A percentile compares a stretch with the other conserved stretches of the same genome.
phyloP scores from a whole-genome alignment of 1,140 invertebrate species.

The Gonioctena quinquepunctata region DNA sequence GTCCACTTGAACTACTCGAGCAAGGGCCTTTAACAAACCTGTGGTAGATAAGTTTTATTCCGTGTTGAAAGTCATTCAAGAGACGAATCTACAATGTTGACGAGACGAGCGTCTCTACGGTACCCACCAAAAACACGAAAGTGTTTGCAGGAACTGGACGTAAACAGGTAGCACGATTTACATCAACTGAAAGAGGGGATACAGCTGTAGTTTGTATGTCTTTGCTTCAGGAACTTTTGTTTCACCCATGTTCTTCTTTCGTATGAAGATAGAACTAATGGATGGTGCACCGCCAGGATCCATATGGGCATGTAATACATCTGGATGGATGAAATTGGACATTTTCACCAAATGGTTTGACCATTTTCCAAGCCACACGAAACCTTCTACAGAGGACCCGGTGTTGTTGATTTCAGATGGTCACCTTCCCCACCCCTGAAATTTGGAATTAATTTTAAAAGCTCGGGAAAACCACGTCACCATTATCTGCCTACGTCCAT shows the following conservation, averaged over 20 bases:
- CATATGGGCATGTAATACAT: constrained; percentile 39
- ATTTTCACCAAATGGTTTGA: constrained; percentile 42
- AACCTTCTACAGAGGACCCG: constrained; percentile 38
- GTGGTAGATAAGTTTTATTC: too few relatives aligned
- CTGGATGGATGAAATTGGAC: constrained; percentile 49
- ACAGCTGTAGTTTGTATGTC: constrained; percentile 32
- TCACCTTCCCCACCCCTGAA: constrained; percentile 40
- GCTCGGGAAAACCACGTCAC: constrained; percentile 35
- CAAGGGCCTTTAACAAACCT: too few relatives aligned
- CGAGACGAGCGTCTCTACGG: background rate
- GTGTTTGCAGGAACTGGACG: background rate
- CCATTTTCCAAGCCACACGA: constrained; percentile 39
- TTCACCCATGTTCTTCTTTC: constrained; percentile 43
- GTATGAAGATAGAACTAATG: constrained; percentile 36
- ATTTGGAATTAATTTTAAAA: constrained; percentile 39
- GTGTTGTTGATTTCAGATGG: constrained; percentile 46
- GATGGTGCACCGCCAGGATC: constrained; percentile 41
- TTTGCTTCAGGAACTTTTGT: constrained; percentile 29
- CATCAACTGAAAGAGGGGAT: background rate
- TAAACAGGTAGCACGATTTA: background rate
- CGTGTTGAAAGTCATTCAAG: too few relatives aligned
- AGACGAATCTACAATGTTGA: background rate
- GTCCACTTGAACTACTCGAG: too few relatives aligned
- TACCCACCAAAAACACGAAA: background rate
- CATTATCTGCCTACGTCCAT: constrained; percentile 14